A percentile compares a stretch with the other conserved stretches of the same genome.
Conservation (phyloP, 2,888 invertebrate species). For the Smittia aterrima region DNA sequence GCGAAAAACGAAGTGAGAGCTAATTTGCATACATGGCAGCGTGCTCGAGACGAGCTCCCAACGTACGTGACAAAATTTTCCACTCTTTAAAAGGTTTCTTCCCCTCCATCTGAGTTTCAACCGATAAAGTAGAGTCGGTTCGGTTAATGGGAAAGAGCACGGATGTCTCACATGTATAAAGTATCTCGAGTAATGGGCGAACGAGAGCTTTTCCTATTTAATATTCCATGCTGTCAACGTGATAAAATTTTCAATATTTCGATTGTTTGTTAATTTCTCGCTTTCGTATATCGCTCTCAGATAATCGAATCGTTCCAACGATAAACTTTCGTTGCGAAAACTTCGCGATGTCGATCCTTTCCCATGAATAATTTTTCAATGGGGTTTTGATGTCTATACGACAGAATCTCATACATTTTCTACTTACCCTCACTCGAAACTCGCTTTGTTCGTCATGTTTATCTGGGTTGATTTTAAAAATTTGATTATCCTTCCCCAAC, state of each 20-base stretch:
- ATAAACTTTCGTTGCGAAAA: not conserved
- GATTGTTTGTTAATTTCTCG: constrained; percentile 27
- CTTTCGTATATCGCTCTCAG: not conserved
- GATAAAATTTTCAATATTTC: constrained; percentile 34
- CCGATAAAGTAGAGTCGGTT: constrained; percentile 15
- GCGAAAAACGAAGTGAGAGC: not conserved
- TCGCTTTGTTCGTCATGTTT: constrained; percentile 12
- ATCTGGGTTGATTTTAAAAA: constrained; percentile 28
- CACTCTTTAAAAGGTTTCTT: not conserved
- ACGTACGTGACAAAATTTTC: constrained; percentile 32
- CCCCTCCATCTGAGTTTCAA: not conserved
- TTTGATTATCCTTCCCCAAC: constrained; percentile 28
- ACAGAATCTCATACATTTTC: not conserved
- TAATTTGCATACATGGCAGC: constrained; percentile 39
- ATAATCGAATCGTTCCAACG: constrained; percentile 7
- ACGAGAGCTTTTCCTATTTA: constrained; percentile 26
- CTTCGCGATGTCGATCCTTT: not conserved
- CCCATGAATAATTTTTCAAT: constrained; percentile 27
- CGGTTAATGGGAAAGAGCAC: not conserved
- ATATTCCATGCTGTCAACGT: constrained; percentile 34
- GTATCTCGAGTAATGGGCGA: not conserved
- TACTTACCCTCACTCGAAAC: constrained; percentile 2
- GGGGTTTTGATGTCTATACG: constrained; percentile 26
- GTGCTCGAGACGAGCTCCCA: not conserved
- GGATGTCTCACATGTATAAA: not conserved